Conservation (phyloP, 2,888 invertebrate genomes). For the Lepas anatifera region DNA sequence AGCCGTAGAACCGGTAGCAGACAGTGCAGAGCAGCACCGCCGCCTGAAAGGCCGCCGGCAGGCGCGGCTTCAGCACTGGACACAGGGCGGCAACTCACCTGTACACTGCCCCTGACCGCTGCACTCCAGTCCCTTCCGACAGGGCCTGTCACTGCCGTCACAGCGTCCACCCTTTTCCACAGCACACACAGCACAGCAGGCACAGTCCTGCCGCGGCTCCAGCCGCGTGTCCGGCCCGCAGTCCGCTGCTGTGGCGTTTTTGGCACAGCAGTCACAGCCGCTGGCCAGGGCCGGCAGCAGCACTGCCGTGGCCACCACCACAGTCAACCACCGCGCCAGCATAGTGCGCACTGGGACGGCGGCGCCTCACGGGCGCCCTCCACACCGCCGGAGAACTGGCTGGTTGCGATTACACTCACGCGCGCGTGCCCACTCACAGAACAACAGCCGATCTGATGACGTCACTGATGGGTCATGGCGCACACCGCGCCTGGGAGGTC, state of each 20-base stretch:
- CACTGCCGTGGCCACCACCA: not conserved
- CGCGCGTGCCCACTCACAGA: too few species aligned
- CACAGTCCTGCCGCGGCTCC: not conserved
- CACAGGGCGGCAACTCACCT: not conserved
- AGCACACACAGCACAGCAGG: not conserved
- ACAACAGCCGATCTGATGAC: too few species aligned
- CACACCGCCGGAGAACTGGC: too few species aligned
- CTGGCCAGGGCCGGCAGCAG: not conserved
- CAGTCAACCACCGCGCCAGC: not conserved
- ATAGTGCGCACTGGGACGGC: not conserved
- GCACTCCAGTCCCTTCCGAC: not conserved
- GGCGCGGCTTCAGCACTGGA: not conserved
- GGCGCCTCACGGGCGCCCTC: too few species aligned
- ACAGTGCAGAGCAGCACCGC: not conserved
- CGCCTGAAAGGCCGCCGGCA: not conserved
- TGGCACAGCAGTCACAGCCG: not conserved
- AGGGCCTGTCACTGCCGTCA: not conserved
- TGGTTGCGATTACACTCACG: too few species aligned
- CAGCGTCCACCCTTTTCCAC: not conserved
- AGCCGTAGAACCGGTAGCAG: not conserved
- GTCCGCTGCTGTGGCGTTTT: not conserved
- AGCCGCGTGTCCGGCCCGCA: not conserved
- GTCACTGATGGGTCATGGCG: too few species aligned
- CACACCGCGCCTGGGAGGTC: too few species aligned
- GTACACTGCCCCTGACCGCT: not conserved